Conservation (phyloP, 2,888 invertebrate genomes). For the Acrocera orbiculus region DNA sequence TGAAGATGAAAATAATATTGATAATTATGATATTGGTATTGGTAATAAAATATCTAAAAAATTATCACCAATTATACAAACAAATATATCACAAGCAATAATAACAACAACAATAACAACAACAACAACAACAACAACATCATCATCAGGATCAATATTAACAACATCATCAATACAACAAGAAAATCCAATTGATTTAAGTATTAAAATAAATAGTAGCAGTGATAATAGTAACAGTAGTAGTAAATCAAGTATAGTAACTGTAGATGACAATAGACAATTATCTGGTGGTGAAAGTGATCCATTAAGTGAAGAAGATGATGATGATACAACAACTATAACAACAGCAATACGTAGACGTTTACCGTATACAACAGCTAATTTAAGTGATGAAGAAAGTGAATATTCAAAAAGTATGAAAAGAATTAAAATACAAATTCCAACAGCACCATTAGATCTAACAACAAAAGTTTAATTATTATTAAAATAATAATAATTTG, state of each 20-base stretch:
- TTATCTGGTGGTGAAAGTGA: conserved; percentile 14
- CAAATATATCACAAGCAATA: conserved; percentile 19
- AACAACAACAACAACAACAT: conserved; percentile 28
- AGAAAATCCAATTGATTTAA: conserved; percentile 65
- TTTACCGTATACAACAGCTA: conserved; percentile 10
- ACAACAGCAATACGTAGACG: conserved; percentile 14
- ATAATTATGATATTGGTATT: conserved; percentile 30
- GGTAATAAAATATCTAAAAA: too few species aligned
- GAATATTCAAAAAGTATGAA: conserved; percentile 35
- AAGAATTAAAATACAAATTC: conserved; percentile 32
- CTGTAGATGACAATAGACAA: conserved; percentile 19
- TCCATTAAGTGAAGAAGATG: conserved; percentile 7
- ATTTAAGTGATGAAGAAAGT: conserved; percentile 31
- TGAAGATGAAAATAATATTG: conserved; percentile 34
- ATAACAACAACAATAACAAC: conserved; percentile 27
- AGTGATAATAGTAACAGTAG: conserved; percentile 26
- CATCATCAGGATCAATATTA: not conserved
- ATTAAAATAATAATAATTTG: too few species aligned
- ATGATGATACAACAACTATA: conserved; percentile 15
- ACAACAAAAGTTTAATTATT: conserved; percentile 56
- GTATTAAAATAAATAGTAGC: conserved; percentile 50
- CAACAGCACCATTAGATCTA: conserved; percentile 30
- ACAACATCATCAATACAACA: conserved; percentile 33
- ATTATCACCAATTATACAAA: conserved; percentile 36
- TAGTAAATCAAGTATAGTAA: conserved; percentile 15